Percentiles rank a stretch among this genome's conserved stretches.
Evolutionary conservation across 1,140 invertebrate species (phyloP).

Genomic region (Drosophila ironensis): DNA sequence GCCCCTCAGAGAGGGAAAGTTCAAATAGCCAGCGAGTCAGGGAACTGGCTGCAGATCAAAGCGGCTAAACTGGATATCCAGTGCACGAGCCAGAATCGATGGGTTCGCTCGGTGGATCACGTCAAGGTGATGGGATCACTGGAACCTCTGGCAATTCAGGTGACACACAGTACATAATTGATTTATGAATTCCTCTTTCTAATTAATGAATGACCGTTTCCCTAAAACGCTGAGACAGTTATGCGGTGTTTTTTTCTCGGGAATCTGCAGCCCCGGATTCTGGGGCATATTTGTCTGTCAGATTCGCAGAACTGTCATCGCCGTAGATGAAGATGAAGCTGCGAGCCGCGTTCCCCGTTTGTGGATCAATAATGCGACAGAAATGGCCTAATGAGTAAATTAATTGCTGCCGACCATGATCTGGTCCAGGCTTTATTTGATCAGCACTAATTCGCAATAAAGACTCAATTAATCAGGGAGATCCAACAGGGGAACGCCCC

Average conservation of each 20-base stretch:
- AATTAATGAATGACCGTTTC: too few species aligned
- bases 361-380: conserved; percentile 12
- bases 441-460: conserved; percentile 50
- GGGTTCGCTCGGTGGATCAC: neutral
- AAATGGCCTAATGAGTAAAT: conserved; percentile 56
- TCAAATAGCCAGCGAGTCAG: conserved; percentile 53
- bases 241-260: neutral
- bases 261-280: conserved; percentile 30
- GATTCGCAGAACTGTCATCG: conserved; percentile 30
- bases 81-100: conserved; percentile 8
- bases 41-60: conserved; percentile 24
- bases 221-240: conserved; percentile 26
- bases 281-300: conserved; percentile 21
- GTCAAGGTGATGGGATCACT: neutral
- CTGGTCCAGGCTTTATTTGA: conserved; percentile 27
- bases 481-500: too few species aligned
- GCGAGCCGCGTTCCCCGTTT: conserved; percentile 15
- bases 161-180: conserved; percentile 27
- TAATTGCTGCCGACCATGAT: conserved; percentile 39
- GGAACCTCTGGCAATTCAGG: neutral
- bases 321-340: neutral
- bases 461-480: conserved; percentile 37
- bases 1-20: conserved; percentile 38
- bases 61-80: conserved; percentile 31
- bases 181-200: conserved; percentile 8